Percentiles rank a stretch among this genome's conserved stretches.
Evolutionary conservation across 2,113 vertebrate genomes (phyloP).

Genomic region (Gobiocypris rarus): DNA sequence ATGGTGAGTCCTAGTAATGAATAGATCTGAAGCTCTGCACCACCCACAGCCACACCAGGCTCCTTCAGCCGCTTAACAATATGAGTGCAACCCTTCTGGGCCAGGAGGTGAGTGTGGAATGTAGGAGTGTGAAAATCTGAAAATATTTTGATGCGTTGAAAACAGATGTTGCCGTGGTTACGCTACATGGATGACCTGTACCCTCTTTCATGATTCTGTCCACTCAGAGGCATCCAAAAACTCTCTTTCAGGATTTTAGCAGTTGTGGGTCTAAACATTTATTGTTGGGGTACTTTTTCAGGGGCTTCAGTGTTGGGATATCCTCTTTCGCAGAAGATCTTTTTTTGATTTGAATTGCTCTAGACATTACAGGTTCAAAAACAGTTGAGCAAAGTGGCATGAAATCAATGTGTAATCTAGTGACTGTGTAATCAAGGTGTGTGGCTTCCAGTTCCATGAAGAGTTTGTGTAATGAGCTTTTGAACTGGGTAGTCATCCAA

Average conservation of each 20-base stretch:
- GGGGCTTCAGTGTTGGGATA: background rate
- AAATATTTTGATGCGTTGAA: conserved; percentile 21
- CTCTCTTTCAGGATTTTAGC: background rate
- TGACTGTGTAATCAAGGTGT: background rate
- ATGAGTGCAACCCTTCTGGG: background rate
- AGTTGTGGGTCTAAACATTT: background rate
- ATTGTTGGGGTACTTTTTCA: background rate
- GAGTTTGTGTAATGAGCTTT: background rate
- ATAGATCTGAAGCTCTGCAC: conserved; percentile 25
- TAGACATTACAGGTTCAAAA: background rate
- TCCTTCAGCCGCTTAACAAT: conserved; percentile 26
- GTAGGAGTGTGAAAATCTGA: conserved; percentile 30
- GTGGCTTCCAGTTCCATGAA: background rate
- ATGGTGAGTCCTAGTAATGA: background rate
- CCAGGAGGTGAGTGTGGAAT: conserved; percentile 43
- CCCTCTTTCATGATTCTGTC: conserved; percentile 11
- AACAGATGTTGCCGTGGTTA: conserved; percentile 45
- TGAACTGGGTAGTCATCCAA: background rate
- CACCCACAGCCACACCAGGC: conserved; percentile 38
- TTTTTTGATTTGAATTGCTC: background rate
- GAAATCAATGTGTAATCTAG: too few species aligned
- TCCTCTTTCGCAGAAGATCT: background rate
- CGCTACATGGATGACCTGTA: conserved; percentile 31
- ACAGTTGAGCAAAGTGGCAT: background rate
- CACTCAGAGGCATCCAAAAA: background rate